Evolutionary conservation across 2,113 vertebrate genomes (phyloP).

Genomic region (Hemiprocne comata): DNA sequence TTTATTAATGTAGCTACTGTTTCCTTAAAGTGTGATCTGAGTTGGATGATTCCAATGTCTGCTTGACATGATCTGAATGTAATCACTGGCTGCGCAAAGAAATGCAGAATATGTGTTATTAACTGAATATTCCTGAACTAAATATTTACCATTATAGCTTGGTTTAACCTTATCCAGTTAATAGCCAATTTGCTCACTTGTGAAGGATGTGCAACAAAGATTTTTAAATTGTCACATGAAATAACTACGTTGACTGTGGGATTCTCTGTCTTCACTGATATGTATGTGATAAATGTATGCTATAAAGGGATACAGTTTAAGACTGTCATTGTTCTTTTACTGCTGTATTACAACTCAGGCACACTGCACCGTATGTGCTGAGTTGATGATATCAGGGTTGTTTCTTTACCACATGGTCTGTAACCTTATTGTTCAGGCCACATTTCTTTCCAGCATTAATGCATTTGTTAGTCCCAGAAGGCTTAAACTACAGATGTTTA

Average conservation of each 20-base stretch:
- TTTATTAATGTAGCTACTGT: constrained; percentile 3
- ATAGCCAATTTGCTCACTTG: constrained; percentile 47
- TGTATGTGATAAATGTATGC: constrained; percentile 50
- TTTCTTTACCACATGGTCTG: constrained; percentile 79
- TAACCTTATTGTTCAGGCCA: constrained; percentile 90
- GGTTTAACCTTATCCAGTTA: constrained; percentile 60
- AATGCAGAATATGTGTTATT: constrained; percentile 46
- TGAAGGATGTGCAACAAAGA: constrained; percentile 42
- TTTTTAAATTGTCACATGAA: constrained; percentile 61
- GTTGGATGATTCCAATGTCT: not conserved
- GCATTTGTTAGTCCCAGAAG: constrained; percentile 90
- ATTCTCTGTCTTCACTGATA: constrained; percentile 61
- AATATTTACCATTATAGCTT: constrained; percentile 44
- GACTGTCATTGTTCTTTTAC: constrained; percentile 62
- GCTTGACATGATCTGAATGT: not conserved
- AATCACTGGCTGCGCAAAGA: constrained; percentile 40
- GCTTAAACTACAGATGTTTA: constrained; percentile 90
- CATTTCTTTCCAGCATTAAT: constrained; percentile 92
- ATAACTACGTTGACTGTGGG: constrained; percentile 63
- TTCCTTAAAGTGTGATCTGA: constrained; percentile 3
- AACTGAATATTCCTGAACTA: constrained; percentile 47
- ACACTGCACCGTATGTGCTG: constrained; percentile 64
- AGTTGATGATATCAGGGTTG: constrained; percentile 74
- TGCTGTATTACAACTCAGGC: constrained; percentile 45
- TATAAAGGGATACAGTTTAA: constrained; percentile 58